Evolutionary conservation across 2,797 vertebrate genomes (phyloP).

Genomic region (Acipenser oxyrinchus): DNA sequence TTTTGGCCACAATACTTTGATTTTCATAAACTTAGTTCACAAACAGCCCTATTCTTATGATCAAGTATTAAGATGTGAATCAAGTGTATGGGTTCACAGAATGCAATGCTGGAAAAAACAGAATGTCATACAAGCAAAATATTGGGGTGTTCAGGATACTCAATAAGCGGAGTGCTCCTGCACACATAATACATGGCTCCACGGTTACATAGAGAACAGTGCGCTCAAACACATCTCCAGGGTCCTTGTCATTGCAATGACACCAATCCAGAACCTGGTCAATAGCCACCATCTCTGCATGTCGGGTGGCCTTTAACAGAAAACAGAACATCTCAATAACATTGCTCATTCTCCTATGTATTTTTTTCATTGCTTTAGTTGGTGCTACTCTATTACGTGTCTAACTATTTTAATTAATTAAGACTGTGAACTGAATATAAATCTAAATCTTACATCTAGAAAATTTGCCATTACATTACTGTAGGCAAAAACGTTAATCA

Average conservation of each 20-base stretch:
- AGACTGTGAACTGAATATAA: too few relatives aligned
- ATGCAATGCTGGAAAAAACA: background rate
- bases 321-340: background rate
- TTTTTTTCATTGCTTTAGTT: too few relatives aligned
- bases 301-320: slow-evolving; percentile 77
- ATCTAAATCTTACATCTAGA: too few relatives aligned
- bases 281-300: slow-evolving; percentile 89
- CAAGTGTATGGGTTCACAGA: background rate
- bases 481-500: too few relatives aligned
- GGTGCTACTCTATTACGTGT: too few relatives aligned
- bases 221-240: slow-evolving; percentile 45
- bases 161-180: slow-evolving; percentile 77
- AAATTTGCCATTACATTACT: too few relatives aligned
- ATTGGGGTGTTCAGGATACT: slow-evolving; percentile 73
- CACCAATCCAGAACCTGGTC: slow-evolving; percentile 84
- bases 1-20: too few relatives aligned
- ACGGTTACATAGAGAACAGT: slow-evolving; percentile 83
- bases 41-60: background rate
- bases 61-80: background rate
- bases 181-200: slow-evolving; percentile 94
- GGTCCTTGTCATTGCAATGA: slow-evolving; percentile 34
- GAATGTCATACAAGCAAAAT: background rate
- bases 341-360: background rate
- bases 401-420: too few relatives aligned
- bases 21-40: too few relatives aligned